Evolutionary conservation across 64 coral and sea anemone genomes (phyloP), one percentile per base, ranked within the genome.

Genomic region (Cladopsammia gracilis): DNA sequence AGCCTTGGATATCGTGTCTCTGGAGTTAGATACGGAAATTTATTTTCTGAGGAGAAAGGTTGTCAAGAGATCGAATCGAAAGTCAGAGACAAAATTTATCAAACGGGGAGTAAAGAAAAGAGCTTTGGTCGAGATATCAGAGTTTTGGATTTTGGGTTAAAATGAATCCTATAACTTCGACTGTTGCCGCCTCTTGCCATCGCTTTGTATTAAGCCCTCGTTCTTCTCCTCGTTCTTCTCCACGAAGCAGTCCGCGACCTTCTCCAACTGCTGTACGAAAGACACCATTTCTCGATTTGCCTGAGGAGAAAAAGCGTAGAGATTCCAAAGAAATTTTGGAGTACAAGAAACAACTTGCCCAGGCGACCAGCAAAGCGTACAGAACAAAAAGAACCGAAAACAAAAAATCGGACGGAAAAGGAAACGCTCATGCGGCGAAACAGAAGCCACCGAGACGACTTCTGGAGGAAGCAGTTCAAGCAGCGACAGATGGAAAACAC

Each of bases 91-190:
- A 16, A 75, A 44, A 73, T 73, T 46, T 22, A 48, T 23, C 20
- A 47, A 84, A 67, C 80, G 10, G 18, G 20, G n/a, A 84, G 43
- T 5, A 79, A 34, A 58, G 54, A 15, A 22, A 9, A 69, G 23
- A 11, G 22, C 7, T 42, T 60, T 46, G 79, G 15, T 48, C 12
- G 19, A 65, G 23, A 34, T n/a, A 18, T 44, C 10, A 47, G 19
- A 22, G 45, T 48, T 84, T n/a, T 45, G 15, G 20, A 44, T 23
- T 64, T 64, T 62, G 52, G 20, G 16, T 70, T 52, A 45, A 69
- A 48, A 92, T 92, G 90, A 92, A 92, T 92, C 90, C 90, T 0
- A 92, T 92, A 43, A 92, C 90, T 0, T 88, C 86, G 5, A 85
- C 79, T 54, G 79, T 92, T 20, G 90, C 79, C 16, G 90, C 90